phyloP scores from a whole-genome alignment of 2,797 vertebrate species.

The Poeciliopsis turneri region DNA sequence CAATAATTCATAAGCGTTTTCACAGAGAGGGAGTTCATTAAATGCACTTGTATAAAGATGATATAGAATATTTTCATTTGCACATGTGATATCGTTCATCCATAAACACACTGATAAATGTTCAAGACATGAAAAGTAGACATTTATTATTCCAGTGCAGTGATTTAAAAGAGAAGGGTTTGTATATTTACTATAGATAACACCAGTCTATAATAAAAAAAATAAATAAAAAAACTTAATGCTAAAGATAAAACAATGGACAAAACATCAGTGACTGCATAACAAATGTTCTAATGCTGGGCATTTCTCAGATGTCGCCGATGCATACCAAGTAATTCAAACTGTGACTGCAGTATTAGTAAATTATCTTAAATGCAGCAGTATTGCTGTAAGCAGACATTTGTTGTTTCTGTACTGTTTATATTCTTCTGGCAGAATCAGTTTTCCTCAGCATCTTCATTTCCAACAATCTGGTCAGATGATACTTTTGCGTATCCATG shows the following conservation, averaged over 20 bases:
- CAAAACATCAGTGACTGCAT: not conserved
- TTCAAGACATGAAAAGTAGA: constrained; percentile 14
- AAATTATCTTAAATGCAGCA: not conserved
- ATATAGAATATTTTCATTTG: constrained; percentile 22
- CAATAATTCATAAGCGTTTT: constrained; percentile 68
- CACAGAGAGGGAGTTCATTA: constrained; percentile 39
- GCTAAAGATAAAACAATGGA: not conserved
- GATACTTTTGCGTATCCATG: not conserved
- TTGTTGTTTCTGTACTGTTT: not conserved
- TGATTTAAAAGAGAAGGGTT: not conserved
- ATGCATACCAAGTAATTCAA: not conserved
- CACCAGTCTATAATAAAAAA: not conserved
- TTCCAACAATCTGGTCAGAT: not conserved
- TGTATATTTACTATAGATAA: not conserved
- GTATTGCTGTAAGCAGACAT: not conserved
- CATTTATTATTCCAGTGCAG: not conserved
- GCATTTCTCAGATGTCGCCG: not conserved
- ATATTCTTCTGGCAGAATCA: not conserved
- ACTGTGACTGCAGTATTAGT: not conserved
- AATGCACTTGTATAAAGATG: constrained; percentile 39
- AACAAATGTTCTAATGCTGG: not conserved
- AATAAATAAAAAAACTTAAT: not conserved
- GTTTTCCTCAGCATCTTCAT: not conserved
- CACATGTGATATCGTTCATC: constrained; percentile 28
- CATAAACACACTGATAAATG: constrained; percentile 1